Base-by-base conservation (phyloP, 2,113 vertebrate species). In the Pardalotus punctatus region DNA sequence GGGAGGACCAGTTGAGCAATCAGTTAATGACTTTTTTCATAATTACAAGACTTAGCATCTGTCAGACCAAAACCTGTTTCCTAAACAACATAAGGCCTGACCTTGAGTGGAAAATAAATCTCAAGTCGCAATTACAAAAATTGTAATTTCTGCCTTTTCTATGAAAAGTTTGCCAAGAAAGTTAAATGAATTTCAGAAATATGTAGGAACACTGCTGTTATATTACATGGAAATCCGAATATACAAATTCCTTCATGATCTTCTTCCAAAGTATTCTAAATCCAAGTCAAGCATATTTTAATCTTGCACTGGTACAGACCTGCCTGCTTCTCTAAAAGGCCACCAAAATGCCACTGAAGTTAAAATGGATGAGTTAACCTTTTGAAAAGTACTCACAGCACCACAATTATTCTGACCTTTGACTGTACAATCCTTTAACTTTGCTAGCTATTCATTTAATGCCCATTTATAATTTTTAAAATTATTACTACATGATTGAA, bases 341-440 rank as follows among this genome's bases (percentile, higher is more conserved):
- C 97, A 97, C 87, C 77, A 97, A 96, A 98, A 98, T 98, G 94
- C 95, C 97, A 98, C 69, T 83, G 94, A 97, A 97, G 95, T 97
- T 97, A 97, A 98, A 98, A 97, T 96, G 95, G 92, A 96, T 96
- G 83, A 92, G 84, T 94, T 98, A 97, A 97, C 97, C 97, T 98
- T 98, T 98, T 90, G 95, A 94, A 83, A 93, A 86, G 11, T 95
- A 86, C 90, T 97, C 86, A 92, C 91, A 93, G 91, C 60, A 77
- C 86, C 89, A 78, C 82, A 94, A 92, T 96, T 96, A 96, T 96
- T 97, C 88, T 97, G 96, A 97, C 97, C 95, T 97, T 96, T 95
- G 94, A 81, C 74, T 83, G 73, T 81, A 93, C 58, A 91, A 90
- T 95, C 48, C 73, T 95, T 95, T 96, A 77, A 91, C 56, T 96